Evolutionary conservation across 2,888 invertebrate genomes (phyloP).

Genomic region (Caenorhabditis sinica): DNA sequence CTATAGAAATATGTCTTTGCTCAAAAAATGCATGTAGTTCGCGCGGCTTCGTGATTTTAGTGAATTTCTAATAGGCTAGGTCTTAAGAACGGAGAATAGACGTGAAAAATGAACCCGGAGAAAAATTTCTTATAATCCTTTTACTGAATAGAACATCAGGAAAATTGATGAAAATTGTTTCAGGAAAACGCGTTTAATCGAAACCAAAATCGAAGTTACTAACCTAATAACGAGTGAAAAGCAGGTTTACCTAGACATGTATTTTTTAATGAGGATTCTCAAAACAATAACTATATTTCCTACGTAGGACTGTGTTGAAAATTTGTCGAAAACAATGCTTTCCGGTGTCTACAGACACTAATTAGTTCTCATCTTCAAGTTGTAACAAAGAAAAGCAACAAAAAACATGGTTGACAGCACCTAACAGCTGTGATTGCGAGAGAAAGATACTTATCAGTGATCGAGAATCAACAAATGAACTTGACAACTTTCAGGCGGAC

Average conservation of each 20-base stretch:
- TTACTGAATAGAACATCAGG: too few species aligned
- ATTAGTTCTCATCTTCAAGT: slow-evolving; percentile 11
- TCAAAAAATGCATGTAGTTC: neutral
- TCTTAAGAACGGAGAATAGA: too few species aligned
- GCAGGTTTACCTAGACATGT: too few species aligned
- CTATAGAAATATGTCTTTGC: neutral
- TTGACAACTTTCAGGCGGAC: slow-evolving; percentile 68
- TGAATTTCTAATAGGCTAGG: too few species aligned
- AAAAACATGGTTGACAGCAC: slow-evolving; percentile 26
- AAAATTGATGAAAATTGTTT: too few species aligned
- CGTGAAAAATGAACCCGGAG: neutral
- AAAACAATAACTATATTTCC: too few species aligned
- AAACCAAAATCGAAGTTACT: too few species aligned
- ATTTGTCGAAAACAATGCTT: neutral
- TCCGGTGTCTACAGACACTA: slow-evolving; percentile 8
- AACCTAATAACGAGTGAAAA: too few species aligned
- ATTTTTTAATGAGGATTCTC: too few species aligned
- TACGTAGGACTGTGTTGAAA: too few species aligned
- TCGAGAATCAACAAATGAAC: slow-evolving; percentile 23
- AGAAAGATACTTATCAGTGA: slow-evolving; percentile 29
- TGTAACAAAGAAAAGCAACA: slow-evolving; percentile 13
- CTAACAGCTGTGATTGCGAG: slow-evolving; percentile 39
- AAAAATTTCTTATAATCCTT: neutral
- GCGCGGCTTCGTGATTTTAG: too few species aligned
- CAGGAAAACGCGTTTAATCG: too few species aligned